These are phyloP conservation scores for Paraplagusia blochii DNA, from an alignment of 2,113 vertebrate genomes.

Conservation along the genomic window DNA sequence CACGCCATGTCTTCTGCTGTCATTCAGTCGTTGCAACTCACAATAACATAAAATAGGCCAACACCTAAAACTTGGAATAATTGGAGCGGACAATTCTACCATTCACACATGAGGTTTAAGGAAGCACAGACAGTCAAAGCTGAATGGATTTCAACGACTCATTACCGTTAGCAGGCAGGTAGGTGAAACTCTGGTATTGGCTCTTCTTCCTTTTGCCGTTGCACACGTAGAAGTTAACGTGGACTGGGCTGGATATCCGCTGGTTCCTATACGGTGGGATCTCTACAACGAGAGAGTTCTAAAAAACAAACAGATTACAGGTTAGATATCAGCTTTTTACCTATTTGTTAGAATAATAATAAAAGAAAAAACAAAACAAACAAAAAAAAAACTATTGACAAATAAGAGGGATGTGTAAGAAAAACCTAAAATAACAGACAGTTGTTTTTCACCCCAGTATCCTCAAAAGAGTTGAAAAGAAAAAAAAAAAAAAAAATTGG, in stretches of 20 bases:
- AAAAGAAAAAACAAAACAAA: too few relatives aligned
- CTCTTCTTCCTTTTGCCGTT: slow-evolving; percentile 98
- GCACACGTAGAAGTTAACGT: slow-evolving; percentile 97
- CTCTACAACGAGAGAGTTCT: slow-evolving; percentile 89
- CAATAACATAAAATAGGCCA: neutral
- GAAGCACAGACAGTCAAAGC: slow-evolving; percentile 18
- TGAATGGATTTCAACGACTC: slow-evolving; percentile 3
- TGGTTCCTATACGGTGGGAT: slow-evolving; percentile 94
- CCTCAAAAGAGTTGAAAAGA: too few relatives aligned
- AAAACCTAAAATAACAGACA: too few relatives aligned
- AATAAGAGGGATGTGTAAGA: too few relatives aligned
- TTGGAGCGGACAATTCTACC: slow-evolving; percentile 3
- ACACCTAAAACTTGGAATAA: slow-evolving; percentile 24
- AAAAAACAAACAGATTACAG: slow-evolving; percentile 26
- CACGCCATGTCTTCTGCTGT: slow-evolving; percentile 57
- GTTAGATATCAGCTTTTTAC: neutral
- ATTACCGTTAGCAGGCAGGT: slow-evolving; percentile 92
- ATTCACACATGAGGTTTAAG: slow-evolving; percentile 2
- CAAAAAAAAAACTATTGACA: too few relatives aligned
- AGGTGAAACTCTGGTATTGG: slow-evolving; percentile 95
- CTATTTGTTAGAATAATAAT: too few relatives aligned
- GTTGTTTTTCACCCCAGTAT: too few relatives aligned
- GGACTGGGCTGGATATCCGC: slow-evolving; percentile 88
- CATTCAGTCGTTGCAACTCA: slow-evolving; percentile 26
- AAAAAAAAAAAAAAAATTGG: too few relatives aligned